A percentile compares a stretch with the other conserved stretches of the same genome.
Conservation (phyloP, 2,113 vertebrate species). For the Paratilapia polleni region DNA sequence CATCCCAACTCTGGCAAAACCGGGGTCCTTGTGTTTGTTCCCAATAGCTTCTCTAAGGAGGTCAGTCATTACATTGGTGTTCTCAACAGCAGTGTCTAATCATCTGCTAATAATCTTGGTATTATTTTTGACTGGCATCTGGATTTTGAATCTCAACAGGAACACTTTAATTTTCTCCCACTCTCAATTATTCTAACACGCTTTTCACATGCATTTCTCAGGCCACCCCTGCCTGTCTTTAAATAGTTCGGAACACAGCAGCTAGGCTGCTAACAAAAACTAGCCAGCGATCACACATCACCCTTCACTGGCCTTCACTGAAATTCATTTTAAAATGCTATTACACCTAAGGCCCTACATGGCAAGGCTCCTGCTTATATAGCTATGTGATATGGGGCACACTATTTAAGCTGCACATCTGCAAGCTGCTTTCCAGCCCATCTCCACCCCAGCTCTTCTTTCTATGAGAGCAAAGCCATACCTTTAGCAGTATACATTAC, state of each 20-base stretch:
- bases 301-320: background rate
- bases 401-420: too few relatives aligned
- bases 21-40: background rate
- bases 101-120: too few relatives aligned
- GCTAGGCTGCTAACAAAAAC: background rate
- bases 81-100: too few relatives aligned
- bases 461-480: background rate
- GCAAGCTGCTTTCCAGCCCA: too few relatives aligned
- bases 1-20: background rate
- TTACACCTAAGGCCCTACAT: background rate
- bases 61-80: too few relatives aligned
- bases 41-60: too few relatives aligned
- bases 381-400: too few relatives aligned
- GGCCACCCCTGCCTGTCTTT: background rate
- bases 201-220: background rate
- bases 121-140: background rate
- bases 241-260: background rate
- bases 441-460: background rate
- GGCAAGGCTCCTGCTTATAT: too few relatives aligned
- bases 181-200: background rate
- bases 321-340: background rate
- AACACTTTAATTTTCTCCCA: rapidly evolving
- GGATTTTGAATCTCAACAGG: background rate
- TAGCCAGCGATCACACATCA: background rate
- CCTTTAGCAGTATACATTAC: background rate